Percentiles rank a stretch among this genome's conserved stretches.
These are phyloP conservation scores for Mastigias papua DNA, from an alignment of 30 jellyfish, hydroid and myxozoan species.

Conservation along the genomic window DNA sequence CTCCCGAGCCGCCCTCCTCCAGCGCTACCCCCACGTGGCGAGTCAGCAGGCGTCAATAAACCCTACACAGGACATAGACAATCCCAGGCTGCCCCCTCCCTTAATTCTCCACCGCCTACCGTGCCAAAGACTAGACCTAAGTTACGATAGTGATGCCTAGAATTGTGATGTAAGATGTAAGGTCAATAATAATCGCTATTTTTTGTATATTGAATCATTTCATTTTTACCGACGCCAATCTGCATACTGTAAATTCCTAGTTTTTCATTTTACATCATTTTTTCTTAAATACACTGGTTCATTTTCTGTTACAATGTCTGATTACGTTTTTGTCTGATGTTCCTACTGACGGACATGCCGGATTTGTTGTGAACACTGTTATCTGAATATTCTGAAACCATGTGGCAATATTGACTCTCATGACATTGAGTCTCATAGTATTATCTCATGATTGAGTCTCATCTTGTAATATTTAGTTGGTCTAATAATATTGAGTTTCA, in stretches of 20 bases:
- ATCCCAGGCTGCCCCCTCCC: constrained; percentile 23
- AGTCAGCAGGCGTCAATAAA: constrained; percentile 30
- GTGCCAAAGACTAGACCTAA: constrained; percentile 60
- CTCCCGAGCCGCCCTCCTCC: constrained; percentile 79
- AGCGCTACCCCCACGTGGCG: constrained; percentile 73
- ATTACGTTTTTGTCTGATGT: no score
- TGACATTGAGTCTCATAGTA: no score
- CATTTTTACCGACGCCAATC: not conserved
- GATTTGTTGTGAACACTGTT: no score
- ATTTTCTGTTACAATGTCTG: no score
- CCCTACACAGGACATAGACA: constrained; percentile 75
- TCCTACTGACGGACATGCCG: no score
- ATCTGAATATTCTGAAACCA: no score
- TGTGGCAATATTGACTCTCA: no score
- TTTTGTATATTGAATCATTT: not conserved
- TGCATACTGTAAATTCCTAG: not conserved
- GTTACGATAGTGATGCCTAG: not conserved
- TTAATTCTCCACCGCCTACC: constrained; percentile 68
- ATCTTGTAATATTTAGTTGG: no score
- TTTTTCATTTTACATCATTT: no score
- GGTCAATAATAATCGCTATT: not conserved
- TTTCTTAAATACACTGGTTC: no score
- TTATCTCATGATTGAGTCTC: no score
- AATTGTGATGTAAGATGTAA: not conserved
- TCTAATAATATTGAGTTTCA: no score